These are phyloP conservation scores for Disparrhopalites patrizii DNA, from an alignment of 2,888 invertebrate species.

Conservation along the genomic window DNA sequence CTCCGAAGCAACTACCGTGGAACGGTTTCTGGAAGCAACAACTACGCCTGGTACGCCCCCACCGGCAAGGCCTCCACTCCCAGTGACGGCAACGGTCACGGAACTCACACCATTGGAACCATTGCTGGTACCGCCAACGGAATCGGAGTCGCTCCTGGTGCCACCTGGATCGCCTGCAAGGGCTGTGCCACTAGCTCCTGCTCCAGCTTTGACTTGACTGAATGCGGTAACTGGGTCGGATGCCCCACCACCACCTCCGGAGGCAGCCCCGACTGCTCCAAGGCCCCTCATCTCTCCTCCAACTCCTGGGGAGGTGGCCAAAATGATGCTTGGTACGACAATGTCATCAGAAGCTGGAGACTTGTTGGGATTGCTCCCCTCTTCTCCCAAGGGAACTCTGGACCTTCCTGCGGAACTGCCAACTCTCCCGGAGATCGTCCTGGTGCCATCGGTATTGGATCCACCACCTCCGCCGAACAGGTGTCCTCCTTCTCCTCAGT, in stretches of 20 bases:
- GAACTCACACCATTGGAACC: slow-evolving; percentile 15
- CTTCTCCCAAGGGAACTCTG: slow-evolving; percentile 21
- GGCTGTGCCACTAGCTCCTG: not conserved
- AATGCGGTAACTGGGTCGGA: slow-evolving; percentile 3
- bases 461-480: not conserved
- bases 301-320: slow-evolving; percentile 21
- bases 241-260: slow-evolving; percentile 11
- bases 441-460: slow-evolving; percentile 13
- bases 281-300: slow-evolving; percentile 19
- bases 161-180: slow-evolving; percentile 17
- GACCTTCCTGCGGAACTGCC: slow-evolving; percentile 14
- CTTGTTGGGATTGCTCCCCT: not conserved
- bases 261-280: slow-evolving; percentile 7
- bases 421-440: slow-evolving; percentile 15
- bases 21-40: not conserved
- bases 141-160: slow-evolving; percentile 21
- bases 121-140: not conserved
- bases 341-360: slow-evolving; percentile 8
- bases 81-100: not conserved
- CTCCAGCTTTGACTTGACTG: not conserved
- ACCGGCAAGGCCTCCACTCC: not conserved
- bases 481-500: slow-evolving; percentile 14
- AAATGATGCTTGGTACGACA: not conserved
- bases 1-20: slow-evolving; percentile 1
- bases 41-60: slow-evolving; percentile 20